Evolutionary conservation across 2,797 vertebrate species (phyloP).

Genomic region (Hoplostethus mediterraneus): DNA sequence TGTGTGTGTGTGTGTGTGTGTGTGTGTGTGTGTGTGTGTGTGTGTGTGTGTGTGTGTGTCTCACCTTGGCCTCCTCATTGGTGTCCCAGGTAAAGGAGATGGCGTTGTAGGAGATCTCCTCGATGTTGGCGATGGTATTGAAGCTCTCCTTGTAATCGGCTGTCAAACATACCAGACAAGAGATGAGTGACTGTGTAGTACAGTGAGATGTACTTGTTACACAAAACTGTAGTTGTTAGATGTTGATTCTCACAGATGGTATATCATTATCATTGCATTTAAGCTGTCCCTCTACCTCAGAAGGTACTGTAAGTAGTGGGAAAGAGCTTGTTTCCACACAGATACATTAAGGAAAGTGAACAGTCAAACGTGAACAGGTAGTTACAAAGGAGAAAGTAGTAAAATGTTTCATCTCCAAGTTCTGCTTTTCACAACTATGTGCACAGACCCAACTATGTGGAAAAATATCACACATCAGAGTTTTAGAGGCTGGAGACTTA

Average conservation of each 20-base stretch:
- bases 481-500: background rate
- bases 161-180: conserved; percentile 61
- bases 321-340: too few species aligned
- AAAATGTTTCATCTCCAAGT: too few species aligned
- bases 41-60: conserved; percentile 21
- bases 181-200: background rate
- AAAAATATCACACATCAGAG: background rate
- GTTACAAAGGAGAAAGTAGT: background rate
- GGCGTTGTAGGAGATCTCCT: conserved; percentile 98
- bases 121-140: conserved; percentile 98
- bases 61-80: conserved; percentile 98
- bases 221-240: too few species aligned
- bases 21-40: background rate
- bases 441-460: too few species aligned
- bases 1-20: background rate
- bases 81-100: conserved; percentile 99
- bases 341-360: too few species aligned
- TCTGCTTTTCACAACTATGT: too few species aligned
- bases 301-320: too few species aligned
- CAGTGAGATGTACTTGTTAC: too few species aligned
- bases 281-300: background rate
- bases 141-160: conserved; percentile 99
- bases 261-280: too few species aligned
- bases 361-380: too few species aligned
- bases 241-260: too few species aligned